Evolutionary conservation across 2,888 invertebrate genomes (phyloP).

Genomic region (Eilema sororculum): DNA sequence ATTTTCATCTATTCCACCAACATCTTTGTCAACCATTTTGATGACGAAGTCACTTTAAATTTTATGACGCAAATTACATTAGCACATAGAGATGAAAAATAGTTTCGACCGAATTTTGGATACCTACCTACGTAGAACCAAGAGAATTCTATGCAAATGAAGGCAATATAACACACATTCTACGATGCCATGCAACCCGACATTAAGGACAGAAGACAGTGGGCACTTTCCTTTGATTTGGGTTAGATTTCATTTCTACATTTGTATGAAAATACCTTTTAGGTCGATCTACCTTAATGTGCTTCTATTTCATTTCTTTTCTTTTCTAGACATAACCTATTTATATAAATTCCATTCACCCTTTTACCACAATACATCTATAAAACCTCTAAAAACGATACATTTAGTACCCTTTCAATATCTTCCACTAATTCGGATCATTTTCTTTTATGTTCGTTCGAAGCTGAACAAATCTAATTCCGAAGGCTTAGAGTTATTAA

Average conservation of each 20-base stretch:
- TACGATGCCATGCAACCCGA: neutral
- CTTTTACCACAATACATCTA: neutral
- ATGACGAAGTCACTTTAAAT: neutral
- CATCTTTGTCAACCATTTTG: neutral
- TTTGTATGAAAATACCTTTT: neutral
- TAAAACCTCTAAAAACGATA: slow-evolving; percentile 14
- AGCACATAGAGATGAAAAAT: neutral
- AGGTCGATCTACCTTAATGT: neutral
- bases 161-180: neutral
- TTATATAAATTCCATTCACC: slow-evolving; percentile 4
- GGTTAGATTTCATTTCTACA: neutral
- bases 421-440: slow-evolving; percentile 26
- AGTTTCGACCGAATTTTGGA: neutral
- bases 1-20: too few species aligned
- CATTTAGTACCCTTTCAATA: slow-evolving; percentile 16
- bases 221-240: neutral
- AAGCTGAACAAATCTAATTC: slow-evolving; percentile 33
- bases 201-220: neutral
- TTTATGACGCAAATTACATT: neutral
- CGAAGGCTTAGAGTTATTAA: slow-evolving; percentile 40
- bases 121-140: neutral
- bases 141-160: neutral
- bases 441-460: slow-evolving; percentile 32
- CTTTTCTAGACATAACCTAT: neutral
- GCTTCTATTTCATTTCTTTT: neutral